Evolutionary conservation across 2,113 vertebrate genomes (phyloP), one percentile per base, ranked within the genome.

Genomic region (Strigops habroptila): DNA sequence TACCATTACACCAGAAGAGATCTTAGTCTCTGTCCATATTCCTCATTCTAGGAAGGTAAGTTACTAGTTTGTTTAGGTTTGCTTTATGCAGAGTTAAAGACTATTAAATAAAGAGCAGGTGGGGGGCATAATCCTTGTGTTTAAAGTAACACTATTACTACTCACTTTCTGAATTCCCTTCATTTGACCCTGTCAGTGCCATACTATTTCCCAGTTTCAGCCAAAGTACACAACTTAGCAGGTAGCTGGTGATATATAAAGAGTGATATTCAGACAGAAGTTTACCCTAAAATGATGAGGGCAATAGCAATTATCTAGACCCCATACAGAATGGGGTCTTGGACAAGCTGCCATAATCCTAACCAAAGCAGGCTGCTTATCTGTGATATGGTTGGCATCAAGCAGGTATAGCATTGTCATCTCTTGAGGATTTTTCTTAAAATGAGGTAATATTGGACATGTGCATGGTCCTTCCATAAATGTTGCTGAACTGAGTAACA

Each of bases 1-100:
- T 11, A 60, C 95, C 53, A 96, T 99, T 78, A 97, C 83, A 65
- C 97, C 98, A 10, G 98, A 98, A 31, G 99, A 99, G 79, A 67
- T 99, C 18, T 87, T 99, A 31, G 18, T 99, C 28, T 99, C 99
- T 7, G 97, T 99, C 80, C 98, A 97, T 81, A 97, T 99, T 82
- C 99, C 99, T 3, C 93, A 97, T 93, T 98, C 98, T 46, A 98
- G 87, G 93, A 98, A 98, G 98, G 99, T 99, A 86, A 85, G 55
- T 59, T 59, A 18, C 33, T 91, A 3, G 7, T 67, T 80, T 79
- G 21, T 43, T 70, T 82, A 44, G 22, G n/a, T 90, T 82, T 88
- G 21, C 31, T 91, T 88, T 82, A 24, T 41, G 28, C 24, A 57
- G n/a, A 60, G 18, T 84, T 87, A 43, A 60, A 74, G 35, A 15